A percentile compares a stretch with the other conserved stretches of the same genome.
Conservation (phyloP, 2,797 vertebrate genomes). For the Microcaecilia unicolor region DNA sequence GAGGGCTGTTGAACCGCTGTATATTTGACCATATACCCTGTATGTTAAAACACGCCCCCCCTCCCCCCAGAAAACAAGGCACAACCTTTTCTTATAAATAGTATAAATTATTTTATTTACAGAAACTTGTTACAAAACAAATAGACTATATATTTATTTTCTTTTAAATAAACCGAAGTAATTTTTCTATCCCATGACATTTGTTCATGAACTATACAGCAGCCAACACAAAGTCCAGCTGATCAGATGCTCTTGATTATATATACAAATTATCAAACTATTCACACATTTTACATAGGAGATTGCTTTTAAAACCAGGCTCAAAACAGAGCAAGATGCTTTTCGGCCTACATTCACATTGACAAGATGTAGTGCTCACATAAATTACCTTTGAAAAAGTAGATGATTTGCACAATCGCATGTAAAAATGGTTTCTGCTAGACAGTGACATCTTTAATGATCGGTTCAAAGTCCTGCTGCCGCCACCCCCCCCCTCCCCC, state of each 20-base stretch:
- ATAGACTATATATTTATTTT: conserved; percentile 99
- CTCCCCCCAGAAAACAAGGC: conserved; percentile 71
- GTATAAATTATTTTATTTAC: conserved; percentile 99
- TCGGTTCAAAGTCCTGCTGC: conserved; percentile 31
- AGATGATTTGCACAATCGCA: conserved; percentile 48
- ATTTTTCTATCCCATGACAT: conserved; percentile 94
- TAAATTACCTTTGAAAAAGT: conserved; percentile 47
- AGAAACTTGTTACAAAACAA: conserved; percentile 99
- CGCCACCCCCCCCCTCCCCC: conserved; percentile 28
- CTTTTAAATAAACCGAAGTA: conserved; percentile 99
- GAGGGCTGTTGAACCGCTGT: no score
- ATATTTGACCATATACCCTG: no score
- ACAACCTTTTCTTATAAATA: conserved; percentile 97
- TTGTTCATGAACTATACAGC: conserved; percentile 99
- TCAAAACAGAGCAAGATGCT: conserved; percentile 64
- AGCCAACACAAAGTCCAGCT: conserved; percentile 98
- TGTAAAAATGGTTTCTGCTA: conserved; percentile 49
- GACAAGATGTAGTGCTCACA: conserved; percentile 81
- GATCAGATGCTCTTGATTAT: conserved; percentile 90
- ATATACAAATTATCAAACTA: conserved; percentile 83
- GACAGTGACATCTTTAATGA: conserved; percentile 46
- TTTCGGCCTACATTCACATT: conserved; percentile 84
- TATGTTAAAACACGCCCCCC: no score
- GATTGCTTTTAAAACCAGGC: conserved; percentile 78
- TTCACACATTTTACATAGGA: conserved; percentile 87